Evolutionary conservation across 2,888 invertebrate species (phyloP).

Genomic region (Pristionchus japonicus): DNA sequence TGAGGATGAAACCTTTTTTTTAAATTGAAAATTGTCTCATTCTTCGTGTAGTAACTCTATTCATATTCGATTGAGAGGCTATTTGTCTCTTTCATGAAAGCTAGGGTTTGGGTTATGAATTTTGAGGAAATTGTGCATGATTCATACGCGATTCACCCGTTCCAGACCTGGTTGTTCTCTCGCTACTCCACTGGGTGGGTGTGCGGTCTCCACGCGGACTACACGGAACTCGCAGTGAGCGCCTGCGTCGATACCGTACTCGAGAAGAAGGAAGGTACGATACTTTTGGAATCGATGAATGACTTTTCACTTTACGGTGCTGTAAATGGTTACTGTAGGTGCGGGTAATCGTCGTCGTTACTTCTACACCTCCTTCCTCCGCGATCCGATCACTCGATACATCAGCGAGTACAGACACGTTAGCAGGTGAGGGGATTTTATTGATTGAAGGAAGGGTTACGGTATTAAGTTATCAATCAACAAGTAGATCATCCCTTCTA

Average conservation of each 20-base stretch:
- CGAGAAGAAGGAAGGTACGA: conserved; percentile 85
- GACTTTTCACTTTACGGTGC: background rate
- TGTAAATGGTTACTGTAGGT: conserved; percentile 65
- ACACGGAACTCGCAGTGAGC: conserved; percentile 89
- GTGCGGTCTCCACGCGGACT: conserved; percentile 91
- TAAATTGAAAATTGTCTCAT: background rate
- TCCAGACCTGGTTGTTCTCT: conserved; percentile 92
- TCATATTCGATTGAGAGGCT: no score
- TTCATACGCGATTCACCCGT: background rate
- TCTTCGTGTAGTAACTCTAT: no score
- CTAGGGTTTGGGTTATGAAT: background rate
- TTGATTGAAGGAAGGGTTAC: background rate
- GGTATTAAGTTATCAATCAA: background rate
- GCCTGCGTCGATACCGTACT: conserved; percentile 91
- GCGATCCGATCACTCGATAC: conserved; percentile 93
- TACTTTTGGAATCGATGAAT: background rate
- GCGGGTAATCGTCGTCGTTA: conserved; percentile 80
- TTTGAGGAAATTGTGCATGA: background rate
- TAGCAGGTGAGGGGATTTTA: conserved; percentile 81
- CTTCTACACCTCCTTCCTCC: conserved; percentile 93
- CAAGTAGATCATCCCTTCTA: no score
- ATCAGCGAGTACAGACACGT: conserved; percentile 97
- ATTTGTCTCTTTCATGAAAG: no score
- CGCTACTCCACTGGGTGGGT: conserved; percentile 96
- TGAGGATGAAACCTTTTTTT: background rate